phyloP scores from a whole-genome alignment of 53 echinoderm and acorn worm species.

The Zoroaster sp. region DNA sequence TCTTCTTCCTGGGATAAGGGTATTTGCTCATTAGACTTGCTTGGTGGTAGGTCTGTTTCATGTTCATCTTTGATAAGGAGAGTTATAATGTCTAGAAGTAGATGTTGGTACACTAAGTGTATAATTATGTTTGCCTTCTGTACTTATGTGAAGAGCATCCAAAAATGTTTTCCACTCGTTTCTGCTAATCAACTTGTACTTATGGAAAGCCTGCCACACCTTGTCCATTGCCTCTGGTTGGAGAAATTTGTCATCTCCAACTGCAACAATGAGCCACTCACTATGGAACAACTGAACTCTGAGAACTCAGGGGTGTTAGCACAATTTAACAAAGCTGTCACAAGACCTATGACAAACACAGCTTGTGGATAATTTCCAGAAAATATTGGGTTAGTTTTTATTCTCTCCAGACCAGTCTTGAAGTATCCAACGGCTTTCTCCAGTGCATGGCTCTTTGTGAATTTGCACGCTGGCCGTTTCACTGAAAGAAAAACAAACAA shows the following conservation, averaged over 20 bases:
- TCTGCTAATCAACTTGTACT: background rate
- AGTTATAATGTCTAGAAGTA: background rate
- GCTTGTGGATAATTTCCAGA: background rate
- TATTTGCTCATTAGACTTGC: background rate
- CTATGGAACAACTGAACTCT: background rate
- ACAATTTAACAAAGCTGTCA: background rate
- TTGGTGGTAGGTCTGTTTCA: background rate
- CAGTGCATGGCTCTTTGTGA: background rate
- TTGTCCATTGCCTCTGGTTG: background rate
- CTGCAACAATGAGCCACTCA: background rate
- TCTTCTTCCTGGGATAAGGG: background rate
- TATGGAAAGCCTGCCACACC: background rate
- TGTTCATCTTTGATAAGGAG: background rate
- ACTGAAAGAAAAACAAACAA: background rate
- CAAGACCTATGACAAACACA: background rate
- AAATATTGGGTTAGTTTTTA: background rate
- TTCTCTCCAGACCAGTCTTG: background rate
- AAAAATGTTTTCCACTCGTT: background rate
- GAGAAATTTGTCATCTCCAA: background rate
- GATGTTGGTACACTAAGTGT: background rate
- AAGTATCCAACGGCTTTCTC: background rate
- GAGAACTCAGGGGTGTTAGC: background rate
- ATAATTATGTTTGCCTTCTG: background rate
- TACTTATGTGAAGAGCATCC: background rate
- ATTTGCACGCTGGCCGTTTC: background rate